Base-by-base conservation (phyloP, 2,113 vertebrate genomes). In the Albula goreensis region DNA sequence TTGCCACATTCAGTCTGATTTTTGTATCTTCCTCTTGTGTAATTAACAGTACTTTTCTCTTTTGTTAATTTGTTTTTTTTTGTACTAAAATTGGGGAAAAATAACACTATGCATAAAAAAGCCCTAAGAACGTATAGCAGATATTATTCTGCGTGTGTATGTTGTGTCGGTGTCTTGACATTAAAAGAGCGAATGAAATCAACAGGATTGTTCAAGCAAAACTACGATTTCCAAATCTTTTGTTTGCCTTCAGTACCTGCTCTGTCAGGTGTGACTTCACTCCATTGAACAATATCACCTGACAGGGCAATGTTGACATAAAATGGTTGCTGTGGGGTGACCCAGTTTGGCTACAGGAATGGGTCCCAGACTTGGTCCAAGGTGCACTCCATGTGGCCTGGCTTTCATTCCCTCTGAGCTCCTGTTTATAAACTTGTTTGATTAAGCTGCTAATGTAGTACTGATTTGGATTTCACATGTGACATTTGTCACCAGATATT, bases 61-160 rank as follows among this genome's bases (percentile, higher is more conserved):
- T 11, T 11, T 74, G 6, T 56, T 12, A 9, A 12, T 31, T 2
- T 74, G 10, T 70, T 0, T n/a, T 11, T 74, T 74, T 56, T 81
- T 80, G 52, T 82, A 83, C 15, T 82, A 49, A 80, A 79, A 70
- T 50, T 50, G 79, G 70, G 70, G 17, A 25, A 50, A 31, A 81
- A 78, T 78, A 88, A 87, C 87, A 87, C 89, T 91, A 90, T 91
- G 89, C 90, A 41, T 3, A 86, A 82, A 12, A 50, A 81, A 66
- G 60, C 19, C 63, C 4, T 70, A 6, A 22, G 63, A 53, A 57
- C 49, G 48, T 60, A 78, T 66, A 81, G 79, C 52, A 70, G 77
- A 49, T 19, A 7, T 48, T 83, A 83, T 10, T 57, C 70, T 74
- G 70, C 70, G 31, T 74, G 22, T 74, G 70, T 74, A 10, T 74